Evolutionary conservation across 2,113 vertebrate genomes (phyloP), one percentile per base, ranked within the genome.

Genomic region (Triplophysa dalaica): DNA sequence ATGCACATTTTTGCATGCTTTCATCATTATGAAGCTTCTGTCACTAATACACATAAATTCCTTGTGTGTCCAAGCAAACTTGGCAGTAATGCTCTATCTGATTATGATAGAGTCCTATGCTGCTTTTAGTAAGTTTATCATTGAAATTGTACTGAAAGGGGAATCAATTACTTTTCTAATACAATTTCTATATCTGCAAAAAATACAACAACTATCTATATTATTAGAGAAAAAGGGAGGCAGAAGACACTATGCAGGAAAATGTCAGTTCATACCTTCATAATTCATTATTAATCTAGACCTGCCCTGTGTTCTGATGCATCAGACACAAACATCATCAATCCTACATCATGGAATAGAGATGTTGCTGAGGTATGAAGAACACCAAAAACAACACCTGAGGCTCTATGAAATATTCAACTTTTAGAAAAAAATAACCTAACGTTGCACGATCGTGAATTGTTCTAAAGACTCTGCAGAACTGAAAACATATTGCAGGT

Each of bases 281-380:
- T 26, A 33, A 52, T 70, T 54, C 16, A 70, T 70, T 3, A 45
- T 67, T 45, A 38, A 67, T 67, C 48, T 6, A 12, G 17, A 24
- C 21, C 41, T 48, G 13, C 6, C 43, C 65, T 48, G 43, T 13
- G 41, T 8, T 50, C 38, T 45, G n/a, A 38, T 67, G 38, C 17
- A 70, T 54, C 26, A 29, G 26, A n/a, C 26, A 64, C 62, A 29
- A 29, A 50, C 21, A 13, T 17, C 14, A 70, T 33, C 16, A 70
- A 70, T 66, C 68, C 68, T 70, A 29, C 50, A 70, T 52, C 50
- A 52, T 14, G 48, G 26, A 33, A 70, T 16, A 52, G 48, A 70
- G 24, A 70, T 33, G 45, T 29, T 52, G 16, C 52, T 54, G 24
- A 17, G 6, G 68, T 1, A 29, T 19, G 48, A 19, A 45, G 9